Conservation (phyloP, 2,113 vertebrate genomes). For the Theropithecus gelada region DNA sequence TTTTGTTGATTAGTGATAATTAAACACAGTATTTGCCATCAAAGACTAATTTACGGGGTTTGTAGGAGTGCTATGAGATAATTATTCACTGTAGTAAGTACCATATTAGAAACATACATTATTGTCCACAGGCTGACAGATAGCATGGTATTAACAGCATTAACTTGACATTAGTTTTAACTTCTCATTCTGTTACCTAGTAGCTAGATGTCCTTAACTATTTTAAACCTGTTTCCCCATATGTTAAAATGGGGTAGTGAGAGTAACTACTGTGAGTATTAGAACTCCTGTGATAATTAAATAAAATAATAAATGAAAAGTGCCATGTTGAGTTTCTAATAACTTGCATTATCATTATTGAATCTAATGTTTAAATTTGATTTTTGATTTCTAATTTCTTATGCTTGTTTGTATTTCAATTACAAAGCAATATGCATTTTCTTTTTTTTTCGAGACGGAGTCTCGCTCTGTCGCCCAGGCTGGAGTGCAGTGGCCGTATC, state of each 20-base stretch:
- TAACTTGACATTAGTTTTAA: background rate
- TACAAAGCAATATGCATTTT: background rate
- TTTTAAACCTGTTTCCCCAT: background rate
- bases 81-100: background rate
- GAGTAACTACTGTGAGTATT: background rate
- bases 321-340: background rate
- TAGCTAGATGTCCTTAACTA: background rate
- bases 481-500: too few relatives aligned
- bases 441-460: too few relatives aligned
- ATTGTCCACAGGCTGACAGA: background rate
- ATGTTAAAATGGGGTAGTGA: background rate
- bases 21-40: background rate
- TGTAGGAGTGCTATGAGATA: background rate
- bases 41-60: background rate
- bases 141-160: background rate
- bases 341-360: background rate
- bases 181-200: background rate
- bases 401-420: conserved; percentile 29
- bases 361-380: background rate
- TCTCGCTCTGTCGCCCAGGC: too few relatives aligned
- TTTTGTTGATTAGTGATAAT: background rate
- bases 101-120: background rate
- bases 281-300: background rate
- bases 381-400: background rate
- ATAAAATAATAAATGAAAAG: background rate